Evolutionary conservation across 2,113 vertebrate species (phyloP).

Genomic region (Fulica atra): DNA sequence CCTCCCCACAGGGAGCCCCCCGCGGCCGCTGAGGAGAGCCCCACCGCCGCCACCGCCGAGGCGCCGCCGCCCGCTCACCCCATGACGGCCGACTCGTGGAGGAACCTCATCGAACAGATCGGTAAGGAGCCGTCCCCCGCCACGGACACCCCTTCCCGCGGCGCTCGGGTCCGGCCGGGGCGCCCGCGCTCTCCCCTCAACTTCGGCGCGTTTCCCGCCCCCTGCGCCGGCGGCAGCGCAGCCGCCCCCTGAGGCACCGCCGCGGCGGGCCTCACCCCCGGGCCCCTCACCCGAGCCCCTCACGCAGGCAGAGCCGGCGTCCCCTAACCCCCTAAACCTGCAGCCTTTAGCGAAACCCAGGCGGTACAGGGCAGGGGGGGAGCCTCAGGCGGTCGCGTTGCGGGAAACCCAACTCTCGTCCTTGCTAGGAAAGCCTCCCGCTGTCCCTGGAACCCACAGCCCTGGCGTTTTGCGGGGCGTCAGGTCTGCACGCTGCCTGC

Average conservation of each 20-base stretch:
- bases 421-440: too few relatives aligned
- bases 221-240: not conserved
- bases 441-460: not conserved
- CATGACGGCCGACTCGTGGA: constrained; percentile 79
- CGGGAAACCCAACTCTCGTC: not conserved
- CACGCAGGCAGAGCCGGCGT: not conserved
- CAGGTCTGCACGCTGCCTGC: not conserved
- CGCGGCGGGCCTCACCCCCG: too few relatives aligned
- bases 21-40: constrained; percentile 66
- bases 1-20: constrained; percentile 48
- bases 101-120: constrained; percentile 81
- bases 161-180: not conserved
- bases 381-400: not conserved
- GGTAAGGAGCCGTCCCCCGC: constrained; percentile 50
- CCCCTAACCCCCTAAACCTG: not conserved
- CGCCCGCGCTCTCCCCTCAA: not conserved
- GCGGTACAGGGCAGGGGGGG: not conserved
- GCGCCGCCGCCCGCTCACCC: constrained; percentile 70
- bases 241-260: not conserved
- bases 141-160: not conserved
- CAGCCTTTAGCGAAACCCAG: not conserved
- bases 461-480: not conserved
- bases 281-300: not conserved
- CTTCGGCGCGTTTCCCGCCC: not conserved
- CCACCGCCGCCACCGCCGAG: constrained; percentile 57